Percentiles rank a stretch among this genome's conserved stretches.
Evolutionary conservation across 2,113 vertebrate species (phyloP).

Genomic region (Hirundichthys speculiger): DNA sequence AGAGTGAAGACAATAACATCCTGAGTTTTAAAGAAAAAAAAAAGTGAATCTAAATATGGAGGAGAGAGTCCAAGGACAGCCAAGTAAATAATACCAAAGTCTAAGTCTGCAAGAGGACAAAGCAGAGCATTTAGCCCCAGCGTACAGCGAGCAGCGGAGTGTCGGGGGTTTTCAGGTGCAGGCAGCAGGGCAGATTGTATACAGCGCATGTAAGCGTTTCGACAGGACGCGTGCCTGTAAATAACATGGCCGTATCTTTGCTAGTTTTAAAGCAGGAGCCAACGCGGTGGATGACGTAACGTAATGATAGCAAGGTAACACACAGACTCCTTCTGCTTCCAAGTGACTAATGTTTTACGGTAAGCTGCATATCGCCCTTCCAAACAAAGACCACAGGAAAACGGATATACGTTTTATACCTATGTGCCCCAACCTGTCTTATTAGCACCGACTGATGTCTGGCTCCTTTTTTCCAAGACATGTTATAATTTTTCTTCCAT

Average conservation of each 20-base stretch:
- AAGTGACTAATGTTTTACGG: constrained; percentile 16
- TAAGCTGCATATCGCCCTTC: constrained; percentile 20
- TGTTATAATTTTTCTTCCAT: constrained; percentile 74
- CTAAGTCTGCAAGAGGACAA: background rate
- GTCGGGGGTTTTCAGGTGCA: no score
- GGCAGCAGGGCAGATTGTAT: no score
- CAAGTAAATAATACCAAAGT: background rate
- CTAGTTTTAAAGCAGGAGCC: no score
- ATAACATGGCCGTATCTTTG: no score
- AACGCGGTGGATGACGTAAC: no score
- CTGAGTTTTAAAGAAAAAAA: background rate
- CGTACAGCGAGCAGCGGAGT: no score
- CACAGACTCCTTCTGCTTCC: constrained; percentile 18
- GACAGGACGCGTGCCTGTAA: no score
- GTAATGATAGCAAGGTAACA: no score
- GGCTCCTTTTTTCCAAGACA: constrained; percentile 53
- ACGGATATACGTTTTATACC: constrained; percentile 37
- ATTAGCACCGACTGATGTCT: constrained; percentile 63
- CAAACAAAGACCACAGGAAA: constrained; percentile 33
- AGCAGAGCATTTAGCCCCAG: background rate
- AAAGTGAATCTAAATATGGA: background rate
- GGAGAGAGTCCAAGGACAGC: background rate
- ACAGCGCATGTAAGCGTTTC: no score
- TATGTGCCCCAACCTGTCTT: constrained; percentile 55
- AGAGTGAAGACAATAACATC: background rate